Evolutionary conservation across 2,888 invertebrate genomes (phyloP).

Genomic region (Phyllotreta cruciferae): DNA sequence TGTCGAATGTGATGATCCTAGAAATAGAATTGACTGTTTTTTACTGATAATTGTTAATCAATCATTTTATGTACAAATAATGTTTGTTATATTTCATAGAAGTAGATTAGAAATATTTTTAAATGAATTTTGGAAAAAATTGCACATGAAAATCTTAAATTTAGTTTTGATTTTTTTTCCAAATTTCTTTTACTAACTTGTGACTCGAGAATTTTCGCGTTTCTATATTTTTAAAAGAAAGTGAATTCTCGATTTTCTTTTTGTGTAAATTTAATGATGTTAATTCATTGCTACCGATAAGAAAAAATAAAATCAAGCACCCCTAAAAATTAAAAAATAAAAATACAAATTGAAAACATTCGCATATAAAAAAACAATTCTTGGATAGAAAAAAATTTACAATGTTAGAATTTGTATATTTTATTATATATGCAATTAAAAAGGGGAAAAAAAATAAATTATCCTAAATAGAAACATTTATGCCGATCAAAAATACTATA

Average conservation of each 20-base stretch:
- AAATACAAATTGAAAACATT: constrained; percentile 35
- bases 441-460: constrained; percentile 43
- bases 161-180: background rate
- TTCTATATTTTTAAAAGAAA: constrained; percentile 13
- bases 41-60: constrained; percentile 25
- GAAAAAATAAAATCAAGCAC: constrained; percentile 37
- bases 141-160: background rate
- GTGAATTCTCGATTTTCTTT: constrained; percentile 33
- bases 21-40: constrained; percentile 28
- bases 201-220: background rate
- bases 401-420: constrained; percentile 46
- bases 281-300: constrained; percentile 34
- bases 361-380: constrained; percentile 28
- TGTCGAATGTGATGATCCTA: constrained; percentile 31
- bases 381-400: constrained; percentile 39
- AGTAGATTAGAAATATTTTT: constrained; percentile 6
- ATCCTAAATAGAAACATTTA: constrained; percentile 31
- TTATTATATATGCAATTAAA: constrained; percentile 46
- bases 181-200: background rate
- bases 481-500: too few species aligned
- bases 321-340: constrained; percentile 32
- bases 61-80: constrained; percentile 38
- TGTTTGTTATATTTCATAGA: constrained; percentile 34
- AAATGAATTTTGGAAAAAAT: constrained; percentile 8
- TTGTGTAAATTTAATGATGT: constrained; percentile 39